Base-by-base conservation (phyloP, 2,113 vertebrate species). In the Sinosuthora webbiana region DNA sequence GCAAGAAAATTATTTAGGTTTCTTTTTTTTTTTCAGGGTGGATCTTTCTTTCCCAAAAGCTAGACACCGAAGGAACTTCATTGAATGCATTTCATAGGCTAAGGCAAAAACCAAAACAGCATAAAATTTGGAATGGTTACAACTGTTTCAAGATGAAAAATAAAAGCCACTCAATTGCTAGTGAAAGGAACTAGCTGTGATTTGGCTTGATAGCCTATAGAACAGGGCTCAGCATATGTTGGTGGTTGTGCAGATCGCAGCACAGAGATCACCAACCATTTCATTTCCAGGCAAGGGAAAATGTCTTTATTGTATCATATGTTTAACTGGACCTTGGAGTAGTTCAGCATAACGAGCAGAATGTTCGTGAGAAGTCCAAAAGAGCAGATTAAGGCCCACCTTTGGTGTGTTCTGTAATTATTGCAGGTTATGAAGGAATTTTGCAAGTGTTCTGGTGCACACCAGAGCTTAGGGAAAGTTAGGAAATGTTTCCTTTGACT, bases 131-230 rank as follows among this genome's bases (percentile, higher is more conserved):
- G 82, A 67, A 45, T 47, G 73, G 68, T 89, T 94, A 89, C 94
- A 93, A 92, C n/a, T 41, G 31, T 78, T 95, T 71, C 81, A 69
- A 89, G 93, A 82, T 33, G 33, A 91, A 93, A 95, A 96, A 95
- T 91, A 93, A 95, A 95, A 95, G 62, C 81, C 75, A 85, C 70
- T 91, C 91, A 89, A 95, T 95, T 95, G 90, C 81, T 95, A 77
- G 89, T 94, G 89, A 94, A 94, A 96, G 86, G 49, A 91, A 42
- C 95, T 97, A 57, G 81, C 91, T 94, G 65, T 85, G 96, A 83
- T 96, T 94, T 96, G 95, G 85, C 95, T 95, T 96, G 79, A 93
- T 90, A 88, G 84, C 31, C 84, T 95, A 65, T 69, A 63, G 87
- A 74, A 62, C 70, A 76, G 45, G 49, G 41, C 70, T 91, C 57